Evolutionary conservation across 2,797 vertebrate genomes (phyloP), one percentile per base, ranked within the genome.

Genomic region (Sebastiscus albofasciatus): DNA sequence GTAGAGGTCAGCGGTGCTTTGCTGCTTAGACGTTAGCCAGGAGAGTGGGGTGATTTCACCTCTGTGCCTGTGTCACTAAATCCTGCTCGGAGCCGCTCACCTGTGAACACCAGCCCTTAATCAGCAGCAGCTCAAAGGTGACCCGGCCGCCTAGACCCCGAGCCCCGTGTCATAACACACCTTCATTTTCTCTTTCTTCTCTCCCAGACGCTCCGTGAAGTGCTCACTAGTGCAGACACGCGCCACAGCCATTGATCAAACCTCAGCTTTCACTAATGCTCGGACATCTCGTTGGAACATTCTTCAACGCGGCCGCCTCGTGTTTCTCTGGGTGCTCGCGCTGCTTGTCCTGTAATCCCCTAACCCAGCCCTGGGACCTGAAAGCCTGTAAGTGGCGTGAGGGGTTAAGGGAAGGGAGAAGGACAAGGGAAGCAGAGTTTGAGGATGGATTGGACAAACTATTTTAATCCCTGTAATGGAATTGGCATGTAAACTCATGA

Each of bases 381-480:
- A 90, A 93, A 93, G 90, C 90, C 91, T 89, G 85, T 90, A 92
- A 94, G 90, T 94, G 90, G 89, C 77, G 82, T 77, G 75, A 86
- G 91, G 88, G 90, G 88, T 89, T 89, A 90, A 87, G 61, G 79
- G 77, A 87, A 87, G 77, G 70, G 82, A 86, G 87, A 87, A 76
- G 80, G 87, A 89, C 88, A 85, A 87, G 90, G 81, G 80, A 86
- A 88, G 80, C 60, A 65, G 77, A 90, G 88, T 89, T 90, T 87
- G 86, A 89, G 86, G 86, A 91, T 87, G 90, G 90, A 92, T 91
- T 90, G 89, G 83, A 92, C 91, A 95, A 96, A 95, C 94, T 94
- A 93, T 94, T 95, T 94, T 95, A 96, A 96, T 95, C 95, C 94
- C 89, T 82, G 88, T 95, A 95, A 96, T 96, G 95, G 95, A 95